phyloP scores from a whole-genome alignment of 2,888 invertebrate genomes.

The Erebia aethiops region DNA sequence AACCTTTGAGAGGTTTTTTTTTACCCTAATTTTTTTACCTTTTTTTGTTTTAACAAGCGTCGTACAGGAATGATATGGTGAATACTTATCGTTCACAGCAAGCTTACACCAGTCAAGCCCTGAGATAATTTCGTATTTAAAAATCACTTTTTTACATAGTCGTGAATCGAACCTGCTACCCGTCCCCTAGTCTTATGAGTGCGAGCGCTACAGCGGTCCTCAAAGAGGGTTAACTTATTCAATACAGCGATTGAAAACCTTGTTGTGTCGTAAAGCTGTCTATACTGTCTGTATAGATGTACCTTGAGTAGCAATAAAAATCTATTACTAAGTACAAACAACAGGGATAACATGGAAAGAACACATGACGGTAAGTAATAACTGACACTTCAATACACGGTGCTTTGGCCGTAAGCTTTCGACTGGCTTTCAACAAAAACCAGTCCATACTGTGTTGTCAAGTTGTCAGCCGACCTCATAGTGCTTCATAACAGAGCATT shows the following conservation, averaged over 20 bases:
- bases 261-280: slow-evolving; percentile 5
- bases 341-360: slow-evolving; percentile 25
- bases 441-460: slow-evolving; percentile 37
- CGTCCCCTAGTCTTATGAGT: too few species aligned
- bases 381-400: slow-evolving; percentile 40
- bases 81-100: too few species aligned
- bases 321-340: slow-evolving; percentile 14
- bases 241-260: neutral
- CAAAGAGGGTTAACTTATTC: neutral
- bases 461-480: slow-evolving; percentile 29
- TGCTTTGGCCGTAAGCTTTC: slow-evolving; percentile 25
- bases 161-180: neutral
- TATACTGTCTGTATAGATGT: neutral
- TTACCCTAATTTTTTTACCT: too few species aligned
- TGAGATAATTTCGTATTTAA: neutral
- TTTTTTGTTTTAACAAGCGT: too few species aligned
- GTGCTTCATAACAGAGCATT: slow-evolving; percentile 41
- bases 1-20: too few species aligned
- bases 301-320: slow-evolving; percentile 8
- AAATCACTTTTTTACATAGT: neutral
- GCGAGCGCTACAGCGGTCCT: neutral
- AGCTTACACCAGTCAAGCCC: too few species aligned
- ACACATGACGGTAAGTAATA: slow-evolving; percentile 27
- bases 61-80: too few species aligned
- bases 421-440: slow-evolving; percentile 34